Conservation (phyloP, 2,888 invertebrate genomes). For the Andrena hattorfiana region DNA sequence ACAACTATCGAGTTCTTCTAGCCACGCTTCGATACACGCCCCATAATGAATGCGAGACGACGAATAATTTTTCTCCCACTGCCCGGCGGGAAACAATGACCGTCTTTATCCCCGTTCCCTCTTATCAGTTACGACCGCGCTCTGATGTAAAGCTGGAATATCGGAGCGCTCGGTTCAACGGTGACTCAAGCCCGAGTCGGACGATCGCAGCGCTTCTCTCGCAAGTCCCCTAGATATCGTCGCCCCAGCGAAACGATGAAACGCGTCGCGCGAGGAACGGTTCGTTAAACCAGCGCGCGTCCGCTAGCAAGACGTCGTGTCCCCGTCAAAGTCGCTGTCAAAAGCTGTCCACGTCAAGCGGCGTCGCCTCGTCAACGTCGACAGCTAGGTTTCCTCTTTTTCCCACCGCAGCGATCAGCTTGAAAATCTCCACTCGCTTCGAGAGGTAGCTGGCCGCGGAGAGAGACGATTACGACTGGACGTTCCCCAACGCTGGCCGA, state of each 20-base stretch:
- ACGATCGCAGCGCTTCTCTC: not conserved
- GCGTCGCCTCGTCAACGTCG: constrained; percentile 49
- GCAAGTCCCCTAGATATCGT: not conserved
- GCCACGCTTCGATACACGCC: constrained; percentile 5
- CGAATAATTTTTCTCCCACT: constrained; percentile 9
- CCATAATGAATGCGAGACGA: constrained; percentile 9
- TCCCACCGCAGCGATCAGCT: not conserved
- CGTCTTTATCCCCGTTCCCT: constrained; percentile 32
- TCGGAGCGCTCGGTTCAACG: constrained; percentile 34
- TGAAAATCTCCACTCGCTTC: constrained; percentile 4
- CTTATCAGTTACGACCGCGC: constrained; percentile 54
- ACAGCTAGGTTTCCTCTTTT: not conserved
- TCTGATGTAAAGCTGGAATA: constrained; percentile 41
- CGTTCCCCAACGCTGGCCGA: constrained; percentile 45
- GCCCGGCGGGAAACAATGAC: constrained; percentile 33
- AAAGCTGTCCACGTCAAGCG: constrained; percentile 31
- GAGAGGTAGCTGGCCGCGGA: constrained; percentile 7
- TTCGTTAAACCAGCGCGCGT: constrained; percentile 32
- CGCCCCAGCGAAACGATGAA: constrained; percentile 13
- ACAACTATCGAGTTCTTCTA: not conserved
- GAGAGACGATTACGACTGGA: constrained; percentile 13
- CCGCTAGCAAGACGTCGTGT: constrained; percentile 26
- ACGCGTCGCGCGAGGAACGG: constrained; percentile 21
- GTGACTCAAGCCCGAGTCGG: constrained; percentile 38
- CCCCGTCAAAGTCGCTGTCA: constrained; percentile 41